These are phyloP conservation scores for Cyanoramphus novaezelandiae DNA, from an alignment of 2,113 vertebrate genomes.

Conservation along the genomic window DNA sequence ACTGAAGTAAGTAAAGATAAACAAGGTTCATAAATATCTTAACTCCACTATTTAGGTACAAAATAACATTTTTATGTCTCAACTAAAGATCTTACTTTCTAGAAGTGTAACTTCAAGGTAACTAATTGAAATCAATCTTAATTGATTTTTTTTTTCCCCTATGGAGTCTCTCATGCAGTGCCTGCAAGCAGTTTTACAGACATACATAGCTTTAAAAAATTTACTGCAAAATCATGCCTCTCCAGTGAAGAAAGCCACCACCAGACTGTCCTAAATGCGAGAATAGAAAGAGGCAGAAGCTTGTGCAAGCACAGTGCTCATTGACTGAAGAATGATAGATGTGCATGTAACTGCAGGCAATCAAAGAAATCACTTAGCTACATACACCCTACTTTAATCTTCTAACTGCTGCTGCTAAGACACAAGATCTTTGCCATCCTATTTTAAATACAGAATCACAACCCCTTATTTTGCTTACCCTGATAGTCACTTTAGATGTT, in stretches of 20 bases:
- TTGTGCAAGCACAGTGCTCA: not conserved
- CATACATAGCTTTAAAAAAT: not conserved
- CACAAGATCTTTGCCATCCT: not conserved
- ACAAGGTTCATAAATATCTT: not conserved
- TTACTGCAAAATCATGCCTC: not conserved
- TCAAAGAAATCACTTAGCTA: not conserved
- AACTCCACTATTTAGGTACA: not conserved
- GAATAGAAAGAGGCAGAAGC: not conserved
- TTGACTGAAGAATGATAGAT: not conserved
- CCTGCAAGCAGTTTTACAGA: not conserved
- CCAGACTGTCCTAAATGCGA: not conserved
- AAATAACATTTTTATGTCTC: not conserved
- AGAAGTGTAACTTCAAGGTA: not conserved
- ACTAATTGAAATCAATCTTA: not conserved
- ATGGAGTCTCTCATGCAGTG: not conserved
- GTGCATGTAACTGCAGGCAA: rapidly evolving
- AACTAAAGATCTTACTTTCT: not conserved
- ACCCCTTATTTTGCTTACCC: not conserved
- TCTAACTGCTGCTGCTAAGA: not conserved
- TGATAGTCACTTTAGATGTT: not conserved
- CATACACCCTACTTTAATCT: not conserved
- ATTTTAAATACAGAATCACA: not conserved
- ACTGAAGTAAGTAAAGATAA: not conserved
- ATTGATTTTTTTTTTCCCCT: not conserved
- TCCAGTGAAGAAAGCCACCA: not conserved